These are phyloP conservation scores for Sminthopsis crassicaudata DNA, from an alignment of 2,113 vertebrate species.

Conservation along the genomic window DNA sequence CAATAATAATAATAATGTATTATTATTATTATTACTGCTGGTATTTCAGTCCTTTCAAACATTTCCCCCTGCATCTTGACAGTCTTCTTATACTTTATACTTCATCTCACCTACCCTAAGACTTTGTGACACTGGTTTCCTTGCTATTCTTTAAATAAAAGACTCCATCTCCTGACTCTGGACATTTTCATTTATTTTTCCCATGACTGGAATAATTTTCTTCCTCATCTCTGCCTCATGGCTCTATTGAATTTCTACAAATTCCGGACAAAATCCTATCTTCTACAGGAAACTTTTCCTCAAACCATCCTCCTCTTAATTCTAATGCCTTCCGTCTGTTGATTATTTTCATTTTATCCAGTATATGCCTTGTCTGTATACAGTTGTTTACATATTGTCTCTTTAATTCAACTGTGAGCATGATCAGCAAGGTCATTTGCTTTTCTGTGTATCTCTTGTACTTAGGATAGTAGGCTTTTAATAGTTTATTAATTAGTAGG, in stretches of 20 bases:
- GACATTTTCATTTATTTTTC: background rate
- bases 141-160: too few relatives aligned
- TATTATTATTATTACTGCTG: too few relatives aligned
- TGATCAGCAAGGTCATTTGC: background rate
- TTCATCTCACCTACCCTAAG: too few relatives aligned
- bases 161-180: background rate
- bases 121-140: background rate
- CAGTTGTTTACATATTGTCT: background rate
- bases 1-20: too few relatives aligned
- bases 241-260: background rate
- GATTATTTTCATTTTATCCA: background rate
- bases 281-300: background rate
- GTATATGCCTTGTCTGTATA: background rate
- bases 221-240: background rate
- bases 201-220: background rate
- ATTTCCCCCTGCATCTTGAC: background rate
- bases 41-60: background rate
- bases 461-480: too few relatives aligned
- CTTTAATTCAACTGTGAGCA: background rate
- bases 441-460: background rate
- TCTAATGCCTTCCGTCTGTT: background rate
- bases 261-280: background rate
- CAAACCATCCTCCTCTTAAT: background rate
- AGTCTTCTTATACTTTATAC: too few relatives aligned
- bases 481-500: too few relatives aligned